Evolutionary conservation across 2,113 vertebrate genomes (phyloP).

Genomic region (Sinosuthora webbiana): DNA sequence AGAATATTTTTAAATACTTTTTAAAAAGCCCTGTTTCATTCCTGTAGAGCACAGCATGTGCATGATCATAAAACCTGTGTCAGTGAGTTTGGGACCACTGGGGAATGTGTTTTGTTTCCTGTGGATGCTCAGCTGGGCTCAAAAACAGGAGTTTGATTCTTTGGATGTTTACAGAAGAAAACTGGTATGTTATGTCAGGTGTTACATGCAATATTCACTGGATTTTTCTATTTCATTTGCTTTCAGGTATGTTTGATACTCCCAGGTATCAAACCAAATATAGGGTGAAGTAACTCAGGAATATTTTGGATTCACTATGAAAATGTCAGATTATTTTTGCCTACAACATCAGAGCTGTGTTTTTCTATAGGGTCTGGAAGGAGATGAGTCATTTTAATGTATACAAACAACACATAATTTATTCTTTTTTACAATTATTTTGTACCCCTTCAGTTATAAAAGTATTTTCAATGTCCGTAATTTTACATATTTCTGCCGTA

Average conservation of each 20-base stretch:
- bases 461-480: neutral
- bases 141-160: neutral
- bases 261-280: neutral
- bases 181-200: neutral
- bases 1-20: neutral
- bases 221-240: neutral
- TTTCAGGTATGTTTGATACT: neutral
- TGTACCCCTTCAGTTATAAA: neutral
- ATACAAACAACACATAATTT: neutral
- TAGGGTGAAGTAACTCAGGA: neutral
- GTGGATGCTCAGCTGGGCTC: neutral
- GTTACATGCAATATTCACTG: neutral
- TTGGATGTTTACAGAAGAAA: neutral
- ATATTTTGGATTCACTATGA: neutral
- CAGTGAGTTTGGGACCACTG: neutral
- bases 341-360: neutral
- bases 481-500: neutral
- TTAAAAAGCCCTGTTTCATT: fast-evolving
- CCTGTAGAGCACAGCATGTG: neutral
- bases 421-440: neutral
- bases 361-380: neutral
- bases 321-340: neutral
- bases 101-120: neutral
- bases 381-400: neutral
- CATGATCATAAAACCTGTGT: neutral